Evolutionary conservation across 2,797 vertebrate genomes (phyloP), one percentile per base, ranked within the genome.

Genomic region (Gymnopithys bicolor): DNA sequence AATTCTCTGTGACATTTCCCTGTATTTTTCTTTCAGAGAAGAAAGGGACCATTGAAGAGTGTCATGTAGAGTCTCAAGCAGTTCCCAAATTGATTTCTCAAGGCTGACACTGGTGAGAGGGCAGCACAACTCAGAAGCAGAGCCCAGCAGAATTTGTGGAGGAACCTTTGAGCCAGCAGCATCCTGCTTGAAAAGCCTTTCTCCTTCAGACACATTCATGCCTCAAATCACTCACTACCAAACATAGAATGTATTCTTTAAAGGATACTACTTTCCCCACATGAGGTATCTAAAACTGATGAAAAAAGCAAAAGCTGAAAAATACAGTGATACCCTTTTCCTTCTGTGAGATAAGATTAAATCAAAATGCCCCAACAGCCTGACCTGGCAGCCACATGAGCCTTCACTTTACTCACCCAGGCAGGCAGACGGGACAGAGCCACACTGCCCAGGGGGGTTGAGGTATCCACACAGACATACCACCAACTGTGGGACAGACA

Each of bases 401-500:
- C 63, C 62, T 76, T 84, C 28, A 3, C 66, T 71, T 90, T n/a
- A 14, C 39, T 59, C 3, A 0, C 37, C 59, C 2, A 2, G 45
- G 46, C 1, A 35, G 80, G 35, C 1, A 2, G 35, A 8, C 0
- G 8, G 25, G 75, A 19, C 22, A 7, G 16, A 24, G 10, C 27
- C 46, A 13, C 71, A 9, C 46, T 80, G 15, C 30, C 55, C 28
- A 3, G 24, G 33, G 51, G 16, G 48, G 55, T 1, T 0, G 5
- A 28, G 39, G 37, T 33, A 4, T 25, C 58, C 49, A 22, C 41
- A 10, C n/a, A 13, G 2, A 1, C 58, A 4, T 1, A 0, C 49
- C 0, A 0, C 37, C 0, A 0, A 53, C 62, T 30, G 1, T 5
- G 14, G 9, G 62, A n/a, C 0, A 0, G 63, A 12, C 7, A 1